phyloP scores from a whole-genome alignment of 92 coral and sea anemone genomes.

The Diadumene lineata region DNA sequence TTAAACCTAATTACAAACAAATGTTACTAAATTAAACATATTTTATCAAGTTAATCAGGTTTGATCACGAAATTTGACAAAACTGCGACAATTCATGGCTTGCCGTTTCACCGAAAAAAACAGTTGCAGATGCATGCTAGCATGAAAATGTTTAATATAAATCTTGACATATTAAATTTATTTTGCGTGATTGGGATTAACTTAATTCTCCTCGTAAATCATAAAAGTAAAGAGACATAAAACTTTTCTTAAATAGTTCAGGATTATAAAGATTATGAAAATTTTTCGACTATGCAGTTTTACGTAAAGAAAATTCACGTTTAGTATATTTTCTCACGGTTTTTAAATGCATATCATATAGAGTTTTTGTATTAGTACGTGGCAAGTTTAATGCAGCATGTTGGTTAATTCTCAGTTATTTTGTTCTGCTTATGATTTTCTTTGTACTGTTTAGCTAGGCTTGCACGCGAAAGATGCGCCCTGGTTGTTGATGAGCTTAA shows the following conservation, averaged over 20 bases:
- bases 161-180: background rate
- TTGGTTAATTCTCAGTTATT: too few relatives aligned
- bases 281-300: background rate
- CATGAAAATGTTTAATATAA: too few relatives aligned
- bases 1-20: background rate
- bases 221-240: slow-evolving; percentile 14
- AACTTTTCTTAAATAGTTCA: background rate
- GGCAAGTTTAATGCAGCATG: background rate
- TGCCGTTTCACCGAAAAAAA: too few relatives aligned
- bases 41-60: too few relatives aligned
- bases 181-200: slow-evolving; percentile 4
- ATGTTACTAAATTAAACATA: background rate
- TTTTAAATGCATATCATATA: too few relatives aligned
- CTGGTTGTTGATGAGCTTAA: background rate
- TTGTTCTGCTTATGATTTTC: background rate
- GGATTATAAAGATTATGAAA: slow-evolving; percentile 25
- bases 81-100: too few relatives aligned
- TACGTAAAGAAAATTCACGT: background rate
- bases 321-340: background rate
- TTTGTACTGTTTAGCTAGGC: background rate
- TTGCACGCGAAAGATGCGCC: background rate
- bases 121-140: too few relatives aligned
- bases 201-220: slow-evolving; percentile 5
- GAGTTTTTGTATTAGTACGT: background rate
- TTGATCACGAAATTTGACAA: too few relatives aligned